A percentile compares a stretch with the other conserved stretches of the same genome.
These are phyloP conservation scores for Thalassarche chlororhynchos DNA, from an alignment of 2,113 vertebrate species.

Conservation along the genomic window DNA sequence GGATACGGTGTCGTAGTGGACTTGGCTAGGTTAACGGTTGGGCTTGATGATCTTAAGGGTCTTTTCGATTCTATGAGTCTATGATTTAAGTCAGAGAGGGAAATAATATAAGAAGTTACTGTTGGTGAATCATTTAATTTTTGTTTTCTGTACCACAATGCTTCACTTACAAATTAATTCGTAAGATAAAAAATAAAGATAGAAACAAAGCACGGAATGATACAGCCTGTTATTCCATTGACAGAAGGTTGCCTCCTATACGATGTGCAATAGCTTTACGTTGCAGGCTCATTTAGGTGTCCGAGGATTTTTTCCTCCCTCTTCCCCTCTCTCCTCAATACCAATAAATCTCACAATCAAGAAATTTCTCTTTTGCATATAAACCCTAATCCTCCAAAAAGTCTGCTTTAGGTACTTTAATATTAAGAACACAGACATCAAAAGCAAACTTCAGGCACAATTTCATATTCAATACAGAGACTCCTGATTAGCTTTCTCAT, in stretches of 20 bases:
- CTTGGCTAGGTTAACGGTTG: no score
- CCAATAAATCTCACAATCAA: background rate
- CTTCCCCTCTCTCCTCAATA: background rate
- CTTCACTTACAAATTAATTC: background rate
- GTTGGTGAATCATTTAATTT: background rate
- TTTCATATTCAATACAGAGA: background rate
- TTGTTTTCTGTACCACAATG: background rate
- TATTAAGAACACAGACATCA: background rate
- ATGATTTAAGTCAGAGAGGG: background rate
- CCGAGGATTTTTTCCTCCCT: background rate
- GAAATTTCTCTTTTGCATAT: background rate
- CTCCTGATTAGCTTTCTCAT: background rate
- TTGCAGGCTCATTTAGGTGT: background rate
- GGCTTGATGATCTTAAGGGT: no score
- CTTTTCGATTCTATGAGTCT: no score
- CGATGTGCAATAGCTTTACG: accelerated
- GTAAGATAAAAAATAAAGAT: background rate
- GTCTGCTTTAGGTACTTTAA: background rate
- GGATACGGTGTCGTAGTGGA: no score
- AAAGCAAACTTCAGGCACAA: background rate
- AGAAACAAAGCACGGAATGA: accelerated
- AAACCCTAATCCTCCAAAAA: background rate
- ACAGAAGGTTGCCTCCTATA: background rate
- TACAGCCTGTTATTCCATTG: accelerated
- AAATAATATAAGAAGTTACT: accelerated